phyloP scores from a whole-genome alignment of 2,888 invertebrate species.

The Euzophera pinguis region DNA sequence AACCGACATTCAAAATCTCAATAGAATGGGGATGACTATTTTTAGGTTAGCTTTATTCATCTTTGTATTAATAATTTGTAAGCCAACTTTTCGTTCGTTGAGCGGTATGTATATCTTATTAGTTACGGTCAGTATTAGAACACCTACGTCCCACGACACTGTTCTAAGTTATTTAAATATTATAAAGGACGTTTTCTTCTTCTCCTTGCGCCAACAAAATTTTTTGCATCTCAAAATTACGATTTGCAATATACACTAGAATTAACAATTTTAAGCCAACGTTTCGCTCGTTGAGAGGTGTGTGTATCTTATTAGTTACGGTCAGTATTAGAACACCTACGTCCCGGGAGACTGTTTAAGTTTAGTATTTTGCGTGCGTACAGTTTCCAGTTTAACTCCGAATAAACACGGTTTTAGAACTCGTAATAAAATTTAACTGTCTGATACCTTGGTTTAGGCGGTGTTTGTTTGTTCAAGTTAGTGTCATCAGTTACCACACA shows the following conservation, averaged over 20 bases:
- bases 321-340: slow-evolving; percentile 16
- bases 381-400: not conserved
- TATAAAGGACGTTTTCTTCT: too few relatives aligned
- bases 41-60: too few relatives aligned
- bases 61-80: too few relatives aligned
- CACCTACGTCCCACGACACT: slow-evolving; percentile 11
- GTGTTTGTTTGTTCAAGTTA: not conserved
- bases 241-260: too few relatives aligned
- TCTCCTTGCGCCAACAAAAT: too few relatives aligned
- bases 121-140: slow-evolving; percentile 14
- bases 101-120: slow-evolving; percentile 11
- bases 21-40: too few relatives aligned
- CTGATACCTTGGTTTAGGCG: not conserved
- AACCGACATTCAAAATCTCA: too few relatives aligned
- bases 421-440: slow-evolving; percentile 9
- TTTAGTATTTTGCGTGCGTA: slow-evolving; percentile 5
- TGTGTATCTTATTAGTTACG: slow-evolving; percentile 13
- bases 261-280: too few relatives aligned
- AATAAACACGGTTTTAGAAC: slow-evolving; percentile 5
- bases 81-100: not conserved
- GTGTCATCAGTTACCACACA: not conserved
- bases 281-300: not conserved
- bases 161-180: too few relatives aligned
- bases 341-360: slow-evolving; percentile 6
- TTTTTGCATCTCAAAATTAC: too few relatives aligned